Percentiles rank a stretch among this genome's conserved stretches.
These are phyloP conservation scores for Rhimphoctona megacephalus DNA, from an alignment of 2,888 invertebrate species.

Conservation along the genomic window DNA sequence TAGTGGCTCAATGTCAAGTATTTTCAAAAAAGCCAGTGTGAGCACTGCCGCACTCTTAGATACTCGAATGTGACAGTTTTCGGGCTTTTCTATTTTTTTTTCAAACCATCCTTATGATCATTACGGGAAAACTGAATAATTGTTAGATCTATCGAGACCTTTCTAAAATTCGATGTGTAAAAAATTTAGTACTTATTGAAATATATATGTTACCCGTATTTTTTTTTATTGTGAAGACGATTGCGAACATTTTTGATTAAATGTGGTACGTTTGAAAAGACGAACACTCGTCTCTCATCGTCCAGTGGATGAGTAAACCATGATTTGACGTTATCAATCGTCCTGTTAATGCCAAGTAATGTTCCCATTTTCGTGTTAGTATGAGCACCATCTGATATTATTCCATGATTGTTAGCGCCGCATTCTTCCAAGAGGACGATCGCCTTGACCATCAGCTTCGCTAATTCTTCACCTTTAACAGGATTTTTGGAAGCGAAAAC, in stretches of 20 bases:
- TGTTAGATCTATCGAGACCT: neutral
- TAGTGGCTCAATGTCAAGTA: too few relatives aligned
- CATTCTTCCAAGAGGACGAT: neutral
- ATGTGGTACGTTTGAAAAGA: neutral
- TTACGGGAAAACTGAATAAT: too few relatives aligned
- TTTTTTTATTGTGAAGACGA: constrained; percentile 5
- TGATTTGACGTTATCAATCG: neutral
- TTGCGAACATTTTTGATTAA: constrained; percentile 10
- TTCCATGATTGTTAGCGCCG: neutral
- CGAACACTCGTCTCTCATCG: neutral
- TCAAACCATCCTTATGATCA: too few relatives aligned
- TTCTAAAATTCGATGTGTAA: neutral
- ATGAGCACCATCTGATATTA: neutral
- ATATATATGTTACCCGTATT: neutral
- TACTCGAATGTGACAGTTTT: too few relatives aligned
- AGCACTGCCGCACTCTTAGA: too few relatives aligned
- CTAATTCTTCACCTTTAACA: constrained; percentile 4
- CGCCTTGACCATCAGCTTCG: neutral
- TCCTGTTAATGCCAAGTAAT: neutral
- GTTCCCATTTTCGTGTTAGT: constrained; percentile 7
- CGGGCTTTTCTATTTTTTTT: too few relatives aligned
- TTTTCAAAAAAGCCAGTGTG: too few relatives aligned
- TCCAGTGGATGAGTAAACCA: too few relatives aligned
- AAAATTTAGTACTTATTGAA: neutral
- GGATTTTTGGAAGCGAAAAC: constrained; percentile 3